A percentile compares a stretch with the other conserved stretches of the same genome.
Conservation (phyloP, 1,140 invertebrate genomes). For the Camponotus floridanus region DNA sequence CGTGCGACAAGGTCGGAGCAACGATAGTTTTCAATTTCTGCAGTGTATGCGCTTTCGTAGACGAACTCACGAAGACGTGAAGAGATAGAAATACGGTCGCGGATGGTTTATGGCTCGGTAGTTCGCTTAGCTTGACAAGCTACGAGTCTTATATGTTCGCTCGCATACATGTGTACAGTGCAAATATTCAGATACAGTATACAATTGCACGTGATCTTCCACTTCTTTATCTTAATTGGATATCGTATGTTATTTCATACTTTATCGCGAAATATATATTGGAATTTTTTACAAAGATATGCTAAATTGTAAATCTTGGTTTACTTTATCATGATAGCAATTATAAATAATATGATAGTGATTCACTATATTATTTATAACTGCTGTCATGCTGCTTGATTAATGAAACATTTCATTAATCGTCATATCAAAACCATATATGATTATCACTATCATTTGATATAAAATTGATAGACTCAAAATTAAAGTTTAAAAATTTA, state of each 20-base stretch:
- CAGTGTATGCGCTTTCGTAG: constrained; percentile 71
- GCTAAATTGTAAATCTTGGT: neutral
- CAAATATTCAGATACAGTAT: constrained; percentile 31
- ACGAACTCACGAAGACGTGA: constrained; percentile 67
- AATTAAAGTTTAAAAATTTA: neutral
- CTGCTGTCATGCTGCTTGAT: too few relatives aligned
- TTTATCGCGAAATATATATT: neutral
- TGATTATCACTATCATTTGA: neutral
- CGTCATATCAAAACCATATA: neutral
- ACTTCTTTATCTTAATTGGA: constrained; percentile 38
- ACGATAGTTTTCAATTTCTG: constrained; percentile 80
- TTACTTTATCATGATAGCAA: neutral
- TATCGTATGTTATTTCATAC: constrained; percentile 3
- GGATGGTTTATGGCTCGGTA: constrained; percentile 74
- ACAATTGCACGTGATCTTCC: constrained; percentile 31
- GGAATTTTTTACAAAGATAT: neutral
- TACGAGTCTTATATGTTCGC: constrained; percentile 64
- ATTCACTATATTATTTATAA: too few relatives aligned
- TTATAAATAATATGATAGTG: too few relatives aligned
- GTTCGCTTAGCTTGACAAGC: constrained; percentile 63
- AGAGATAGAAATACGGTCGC: constrained; percentile 63
- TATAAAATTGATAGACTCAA: neutral
- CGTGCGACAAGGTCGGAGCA: constrained; percentile 35
- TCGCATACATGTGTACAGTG: constrained; percentile 46
- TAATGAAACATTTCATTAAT: neutral